Evolutionary conservation across 2,797 vertebrate species (phyloP), one percentile per base, ranked within the genome.

Genomic region (Cossypha polioptera): DNA sequence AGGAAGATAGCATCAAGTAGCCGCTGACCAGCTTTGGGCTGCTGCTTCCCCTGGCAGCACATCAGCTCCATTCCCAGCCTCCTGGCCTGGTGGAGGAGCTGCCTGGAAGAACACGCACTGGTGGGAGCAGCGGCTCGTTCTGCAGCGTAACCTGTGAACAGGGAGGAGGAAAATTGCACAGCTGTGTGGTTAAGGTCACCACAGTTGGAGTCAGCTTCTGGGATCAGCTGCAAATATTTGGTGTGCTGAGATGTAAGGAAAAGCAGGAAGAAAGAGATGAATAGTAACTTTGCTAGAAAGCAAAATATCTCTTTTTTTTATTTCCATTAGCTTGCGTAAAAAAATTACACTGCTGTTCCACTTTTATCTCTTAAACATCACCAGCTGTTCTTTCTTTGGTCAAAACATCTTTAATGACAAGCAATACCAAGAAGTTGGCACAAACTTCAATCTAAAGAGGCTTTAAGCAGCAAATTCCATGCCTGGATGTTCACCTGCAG

Each of bases 101-200:
- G 36, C 40, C 2, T 0, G 19, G 19, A 40, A 29, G 18, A 28
- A 45, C 1, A 9, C 0, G 5, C 36, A 17, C 1, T 31, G 5
- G 15, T 14, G 25, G 50, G 45, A 81, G 47, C 57, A 33, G 53
- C 8, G 17, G 13, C 48, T 17, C 8, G 24, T 42, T 54, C 74
- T 50, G 57, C 1, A 0, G 22, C 2, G 1, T 33, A 25, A 66
- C 47, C 53, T 26, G 29, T 1, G 0, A 15, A 7, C 22, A 21
- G 47, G 13, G 14, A 51, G 63, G 36, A 66, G 53, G 20, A 43
- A 28, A 38, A 17, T 13, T 28, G 50, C 58, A 28, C 22, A 9
- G 26, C 7, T 42, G 15, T 4, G 40, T 20, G 14, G 48, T 47
- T 72, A 51, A 35, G 36, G 25, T 51, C 65, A 18, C 18, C 53